Base-by-base conservation (phyloP, 1,140 invertebrate genomes). In the Andricus grossulariae region DNA sequence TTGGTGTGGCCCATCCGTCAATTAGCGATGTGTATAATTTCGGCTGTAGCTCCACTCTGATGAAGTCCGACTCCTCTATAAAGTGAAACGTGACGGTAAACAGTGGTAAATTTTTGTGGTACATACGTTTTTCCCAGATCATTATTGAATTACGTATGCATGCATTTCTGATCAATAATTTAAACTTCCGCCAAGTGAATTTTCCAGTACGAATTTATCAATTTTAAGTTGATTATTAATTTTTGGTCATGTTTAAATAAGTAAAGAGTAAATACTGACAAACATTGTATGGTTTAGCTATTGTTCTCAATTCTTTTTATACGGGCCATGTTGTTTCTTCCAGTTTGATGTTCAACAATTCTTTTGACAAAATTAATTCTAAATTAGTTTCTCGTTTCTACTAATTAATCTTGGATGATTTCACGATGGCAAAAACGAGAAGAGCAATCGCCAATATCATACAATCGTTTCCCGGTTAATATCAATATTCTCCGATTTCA, bases 51-150 rank as follows among this genome's bases (percentile, higher is more conserved):
- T 39, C 39, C 25, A n/a, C 60, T 66, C 60, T 66, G 25, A 66
- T 66, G 60, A 66, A 66, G 60, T 66, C 25, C 60, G 4, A 66
- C 55, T 10, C 25, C 11, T 21, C 25, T 66, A 16, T 66, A 66
- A 66, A 66, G 39, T 66, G 60, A 39, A 66, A 66, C 60, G 60
- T 66, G 60, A 66, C 15, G 16, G 60, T 66, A 66, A 66, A 66
- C 60, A 45, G 13, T 66, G 60, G 25, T 39, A 32, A 39, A 66
- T 66, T 66, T 66, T 66, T 66, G 60, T 66, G 60, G 32, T 39
- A 39, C 60, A 66, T 39, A 66, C 32, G 32, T 66, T 66, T 66
- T 66, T 66, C 39, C n/a, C 32, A 32, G 32, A 66, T 66, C 60
- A 66, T 39, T 66, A 66, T 66, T 66, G 15, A 66, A 66, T 66